These are phyloP conservation scores for Antheraea mylitta DNA, from an alignment of 1,140 invertebrate species.

Conservation along the genomic window DNA sequence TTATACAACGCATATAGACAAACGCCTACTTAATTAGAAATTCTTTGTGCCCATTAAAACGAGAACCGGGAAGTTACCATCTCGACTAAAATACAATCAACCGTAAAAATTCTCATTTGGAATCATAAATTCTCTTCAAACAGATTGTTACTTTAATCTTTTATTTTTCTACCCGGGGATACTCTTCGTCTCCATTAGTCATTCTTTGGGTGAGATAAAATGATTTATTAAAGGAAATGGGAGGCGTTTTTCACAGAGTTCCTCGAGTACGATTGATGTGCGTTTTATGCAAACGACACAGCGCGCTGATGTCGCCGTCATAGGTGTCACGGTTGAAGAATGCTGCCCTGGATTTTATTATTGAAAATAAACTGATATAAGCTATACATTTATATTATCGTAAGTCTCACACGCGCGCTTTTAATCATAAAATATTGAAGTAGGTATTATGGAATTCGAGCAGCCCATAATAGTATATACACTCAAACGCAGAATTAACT, in stretches of 20 bases:
- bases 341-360: background rate
- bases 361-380: background rate
- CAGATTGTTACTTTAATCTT: conserved; percentile 52
- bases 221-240: conserved; percentile 34
- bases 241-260: conserved; percentile 21
- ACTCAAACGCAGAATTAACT: too few relatives aligned
- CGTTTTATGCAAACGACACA: conserved; percentile 34
- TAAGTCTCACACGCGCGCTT: too few relatives aligned
- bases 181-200: conserved; percentile 52
- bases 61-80: conserved; percentile 9
- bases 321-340: conserved; percentile 1
- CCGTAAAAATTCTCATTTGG: conserved; percentile 26
- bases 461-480: too few relatives aligned
- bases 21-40: conserved; percentile 3
- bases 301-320: background rate
- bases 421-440: too few relatives aligned
- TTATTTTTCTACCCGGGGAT: conserved; percentile 44
- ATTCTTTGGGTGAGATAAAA: conserved; percentile 54
- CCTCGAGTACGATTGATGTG: conserved; percentile 33
- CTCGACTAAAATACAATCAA: conserved; percentile 24
- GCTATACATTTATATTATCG: background rate
- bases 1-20: background rate
- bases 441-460: too few relatives aligned
- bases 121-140: conserved; percentile 34
- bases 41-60: conserved; percentile 9